Percentiles rank a stretch among this genome's conserved stretches.
Evolutionary conservation across 1,140 invertebrate species (phyloP).

Genomic region (Lerema accius): DNA sequence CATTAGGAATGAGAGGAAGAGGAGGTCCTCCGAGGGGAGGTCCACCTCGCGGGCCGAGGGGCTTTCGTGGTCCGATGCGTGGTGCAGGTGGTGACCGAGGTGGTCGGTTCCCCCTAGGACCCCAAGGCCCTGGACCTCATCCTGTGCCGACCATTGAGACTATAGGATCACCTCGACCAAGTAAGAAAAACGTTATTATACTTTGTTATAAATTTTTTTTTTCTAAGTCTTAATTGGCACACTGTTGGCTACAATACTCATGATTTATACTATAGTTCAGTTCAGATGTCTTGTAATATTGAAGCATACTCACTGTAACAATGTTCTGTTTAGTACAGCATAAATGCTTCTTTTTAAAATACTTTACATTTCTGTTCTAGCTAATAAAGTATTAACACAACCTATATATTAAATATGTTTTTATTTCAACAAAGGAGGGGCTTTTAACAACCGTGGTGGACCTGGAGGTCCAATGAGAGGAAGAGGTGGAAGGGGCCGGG

Average conservation of each 20-base stretch:
- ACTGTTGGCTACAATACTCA: too few species aligned
- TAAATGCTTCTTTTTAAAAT: too few species aligned
- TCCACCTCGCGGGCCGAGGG: constrained; percentile 48
- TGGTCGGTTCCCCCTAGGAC: constrained; percentile 66
- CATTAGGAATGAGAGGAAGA: constrained; percentile 66
- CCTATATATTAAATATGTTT: too few species aligned
- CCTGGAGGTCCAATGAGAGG: constrained; percentile 66
- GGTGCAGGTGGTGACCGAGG: constrained; percentile 69
- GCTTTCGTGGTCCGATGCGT: constrained; percentile 68
- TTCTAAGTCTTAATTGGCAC: too few species aligned
- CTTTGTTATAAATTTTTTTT: too few species aligned
- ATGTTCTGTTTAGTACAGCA: too few species aligned
- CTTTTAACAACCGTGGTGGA: constrained; percentile 68
- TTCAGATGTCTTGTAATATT: too few species aligned
- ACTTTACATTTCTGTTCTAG: too few species aligned
- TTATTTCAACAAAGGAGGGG: constrained; percentile 53
- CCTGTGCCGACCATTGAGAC: constrained; percentile 80
- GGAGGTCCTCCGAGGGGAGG: constrained; percentile 63
- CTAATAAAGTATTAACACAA: too few species aligned
- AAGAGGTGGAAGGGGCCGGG: constrained; percentile 64
- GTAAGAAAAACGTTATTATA: too few species aligned
- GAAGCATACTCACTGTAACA: too few species aligned
- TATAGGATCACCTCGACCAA: constrained; percentile 66
- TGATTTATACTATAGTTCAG: too few species aligned
- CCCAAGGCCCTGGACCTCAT: constrained; percentile 77